These are phyloP conservation scores for Eurosta solidaginis DNA, from an alignment of 1,140 invertebrate genomes.

Conservation along the genomic window DNA sequence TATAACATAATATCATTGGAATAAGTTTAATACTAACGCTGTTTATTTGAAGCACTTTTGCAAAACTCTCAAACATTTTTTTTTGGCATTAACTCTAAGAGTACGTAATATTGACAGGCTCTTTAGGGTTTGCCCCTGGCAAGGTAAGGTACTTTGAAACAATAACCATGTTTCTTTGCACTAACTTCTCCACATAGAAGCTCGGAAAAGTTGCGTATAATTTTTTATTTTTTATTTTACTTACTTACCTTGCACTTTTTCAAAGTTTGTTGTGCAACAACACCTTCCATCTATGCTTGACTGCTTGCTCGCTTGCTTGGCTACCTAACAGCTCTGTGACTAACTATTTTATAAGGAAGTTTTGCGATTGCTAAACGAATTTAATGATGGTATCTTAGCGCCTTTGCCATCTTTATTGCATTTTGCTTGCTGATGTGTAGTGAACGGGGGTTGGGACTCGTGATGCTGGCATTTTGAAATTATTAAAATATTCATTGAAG, in stretches of 20 bases:
- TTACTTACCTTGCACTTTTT: background rate
- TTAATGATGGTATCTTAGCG: constrained; percentile 8
- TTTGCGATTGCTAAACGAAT: background rate
- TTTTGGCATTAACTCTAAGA: background rate
- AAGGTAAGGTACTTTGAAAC: background rate
- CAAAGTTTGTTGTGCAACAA: background rate
- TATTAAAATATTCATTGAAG: background rate
- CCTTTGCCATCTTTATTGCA: background rate
- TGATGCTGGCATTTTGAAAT: no score
- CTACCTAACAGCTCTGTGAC: background rate
- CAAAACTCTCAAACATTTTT: background rate
- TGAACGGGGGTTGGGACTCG: background rate
- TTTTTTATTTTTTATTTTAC: background rate
- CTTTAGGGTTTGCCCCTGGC: background rate
- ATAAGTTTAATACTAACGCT: constrained; percentile 3
- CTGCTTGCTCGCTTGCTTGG: background rate
- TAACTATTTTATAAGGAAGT: background rate
- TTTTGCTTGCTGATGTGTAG: background rate
- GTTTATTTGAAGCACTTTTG: constrained; percentile 21
- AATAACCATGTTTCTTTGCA: background rate
- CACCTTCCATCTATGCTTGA: background rate
- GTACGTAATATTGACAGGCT: background rate
- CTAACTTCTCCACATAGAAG: background rate
- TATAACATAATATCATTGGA: background rate
- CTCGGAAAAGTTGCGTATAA: background rate